A percentile compares a stretch with the other conserved stretches of the same genome.
Evolutionary conservation across 2,113 vertebrate species (phyloP).

Genomic region (Lutjanus erythropterus): DNA sequence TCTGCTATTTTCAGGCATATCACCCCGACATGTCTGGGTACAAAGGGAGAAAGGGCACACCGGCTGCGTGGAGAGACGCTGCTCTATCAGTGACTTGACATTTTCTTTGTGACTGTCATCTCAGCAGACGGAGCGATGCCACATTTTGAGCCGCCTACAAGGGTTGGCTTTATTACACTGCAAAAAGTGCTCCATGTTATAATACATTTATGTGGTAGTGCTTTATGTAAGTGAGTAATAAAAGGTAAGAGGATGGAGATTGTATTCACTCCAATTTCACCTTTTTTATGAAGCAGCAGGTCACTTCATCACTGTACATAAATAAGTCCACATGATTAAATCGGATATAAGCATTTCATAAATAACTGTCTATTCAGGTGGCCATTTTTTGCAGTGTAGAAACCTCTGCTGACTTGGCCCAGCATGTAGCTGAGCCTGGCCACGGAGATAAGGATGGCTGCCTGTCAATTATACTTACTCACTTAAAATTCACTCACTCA

Average conservation of each 20-base stretch:
- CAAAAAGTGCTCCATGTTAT: neutral
- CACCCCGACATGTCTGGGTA: neutral
- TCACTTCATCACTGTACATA: neutral
- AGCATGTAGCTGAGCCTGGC: neutral
- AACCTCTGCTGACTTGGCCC: neutral
- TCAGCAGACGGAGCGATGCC: neutral
- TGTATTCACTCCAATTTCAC: neutral
- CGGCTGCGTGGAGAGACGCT: neutral
- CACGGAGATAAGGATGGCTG: slow-evolving; percentile 7
- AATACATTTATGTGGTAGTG: neutral
- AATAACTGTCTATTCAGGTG: neutral
- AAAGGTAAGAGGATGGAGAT: neutral
- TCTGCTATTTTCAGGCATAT: slow-evolving; percentile 8
- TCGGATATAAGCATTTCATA: neutral
- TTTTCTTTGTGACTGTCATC: slow-evolving; percentile 42
- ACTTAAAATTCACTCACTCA: neutral
- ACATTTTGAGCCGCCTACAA: neutral
- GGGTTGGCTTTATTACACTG: slow-evolving; percentile 9
- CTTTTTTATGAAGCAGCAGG: neutral
- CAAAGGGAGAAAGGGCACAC: neutral
- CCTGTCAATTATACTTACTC: neutral
- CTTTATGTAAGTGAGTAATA: neutral
- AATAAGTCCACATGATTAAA: neutral
- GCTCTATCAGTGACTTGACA: slow-evolving; percentile 32
- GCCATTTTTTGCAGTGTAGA: neutral